phyloP scores from a whole-genome alignment of 2,888 invertebrate species.

The Thera britannica region DNA sequence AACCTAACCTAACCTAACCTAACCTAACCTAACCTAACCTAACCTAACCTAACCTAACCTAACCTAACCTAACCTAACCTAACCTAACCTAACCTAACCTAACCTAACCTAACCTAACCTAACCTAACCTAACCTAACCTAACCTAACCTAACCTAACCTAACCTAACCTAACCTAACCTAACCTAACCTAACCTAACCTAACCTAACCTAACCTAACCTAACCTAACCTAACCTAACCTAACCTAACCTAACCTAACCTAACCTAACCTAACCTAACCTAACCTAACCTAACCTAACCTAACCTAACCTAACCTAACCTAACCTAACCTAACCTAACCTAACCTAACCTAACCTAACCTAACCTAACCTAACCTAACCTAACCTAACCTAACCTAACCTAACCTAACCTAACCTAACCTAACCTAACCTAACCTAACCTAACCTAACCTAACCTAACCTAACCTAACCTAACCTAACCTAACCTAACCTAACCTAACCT shows the following conservation, averaged over 20 bases:
- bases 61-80: constrained; percentile 35
- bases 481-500: constrained; percentile 25
- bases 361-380: constrained; percentile 46
- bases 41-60: constrained; percentile 34
- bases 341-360: constrained; percentile 45
- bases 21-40: constrained; percentile 21
- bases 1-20: constrained; percentile 19
- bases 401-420: constrained; percentile 25
- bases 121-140: constrained; percentile 26
- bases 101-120: constrained; percentile 23
- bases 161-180: constrained; percentile 34
- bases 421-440: constrained; percentile 24
- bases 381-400: constrained; percentile 37
- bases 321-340: constrained; percentile 31
- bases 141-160: constrained; percentile 34
- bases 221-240: constrained; percentile 35
- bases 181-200: constrained; percentile 35
- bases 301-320: constrained; percentile 34
- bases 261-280: constrained; percentile 36
- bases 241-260: constrained; percentile 35
- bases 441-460: constrained; percentile 4
- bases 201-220: constrained; percentile 35
- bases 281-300: constrained; percentile 35
- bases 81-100: constrained; percentile 25
- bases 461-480: constrained; percentile 1